Conservation (phyloP, 2,888 invertebrate species). For the Uloborus plumipes region DNA sequence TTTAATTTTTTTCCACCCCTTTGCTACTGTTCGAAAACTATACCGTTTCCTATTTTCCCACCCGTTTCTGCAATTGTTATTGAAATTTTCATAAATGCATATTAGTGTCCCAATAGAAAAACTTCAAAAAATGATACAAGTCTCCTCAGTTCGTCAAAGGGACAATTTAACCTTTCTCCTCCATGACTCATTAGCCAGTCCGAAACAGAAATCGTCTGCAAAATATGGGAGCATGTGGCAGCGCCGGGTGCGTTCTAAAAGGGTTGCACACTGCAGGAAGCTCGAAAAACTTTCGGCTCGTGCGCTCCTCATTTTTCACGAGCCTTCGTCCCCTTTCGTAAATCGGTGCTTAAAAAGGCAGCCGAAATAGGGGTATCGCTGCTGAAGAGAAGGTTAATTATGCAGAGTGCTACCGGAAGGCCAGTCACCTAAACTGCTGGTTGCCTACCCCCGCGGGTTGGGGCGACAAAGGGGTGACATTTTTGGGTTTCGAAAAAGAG, state of each 20-base stretch:
- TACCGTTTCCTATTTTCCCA: too few relatives aligned
- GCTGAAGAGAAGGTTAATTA: constrained; percentile 62
- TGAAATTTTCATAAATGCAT: too few relatives aligned
- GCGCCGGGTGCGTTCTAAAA: constrained; percentile 5
- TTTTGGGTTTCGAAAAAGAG: constrained; percentile 4
- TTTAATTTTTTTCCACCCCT: too few relatives aligned
- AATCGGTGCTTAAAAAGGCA: constrained; percentile 38
- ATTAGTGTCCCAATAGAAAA: too few relatives aligned
- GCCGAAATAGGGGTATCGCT: constrained; percentile 20
- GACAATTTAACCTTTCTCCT: too few relatives aligned
- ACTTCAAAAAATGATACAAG: too few relatives aligned
- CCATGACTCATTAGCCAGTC: too few relatives aligned
- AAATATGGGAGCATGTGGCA: background rate
- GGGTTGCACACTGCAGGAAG: constrained; percentile 45
- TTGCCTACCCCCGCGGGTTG: background rate
- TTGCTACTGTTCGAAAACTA: too few relatives aligned
- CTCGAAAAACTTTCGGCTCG: constrained; percentile 50
- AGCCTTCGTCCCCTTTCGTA: constrained; percentile 10
- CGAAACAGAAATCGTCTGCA: too few relatives aligned
- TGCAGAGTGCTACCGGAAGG: constrained; percentile 51
- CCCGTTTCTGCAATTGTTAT: too few relatives aligned
- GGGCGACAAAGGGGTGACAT: constrained; percentile 29
- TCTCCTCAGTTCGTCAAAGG: too few relatives aligned
- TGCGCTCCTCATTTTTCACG: constrained; percentile 54
- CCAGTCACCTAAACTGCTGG: constrained; percentile 34